Evolutionary conservation across 2,113 vertebrate species (phyloP).

Genomic region (Phalacrocorax brasilianus): DNA sequence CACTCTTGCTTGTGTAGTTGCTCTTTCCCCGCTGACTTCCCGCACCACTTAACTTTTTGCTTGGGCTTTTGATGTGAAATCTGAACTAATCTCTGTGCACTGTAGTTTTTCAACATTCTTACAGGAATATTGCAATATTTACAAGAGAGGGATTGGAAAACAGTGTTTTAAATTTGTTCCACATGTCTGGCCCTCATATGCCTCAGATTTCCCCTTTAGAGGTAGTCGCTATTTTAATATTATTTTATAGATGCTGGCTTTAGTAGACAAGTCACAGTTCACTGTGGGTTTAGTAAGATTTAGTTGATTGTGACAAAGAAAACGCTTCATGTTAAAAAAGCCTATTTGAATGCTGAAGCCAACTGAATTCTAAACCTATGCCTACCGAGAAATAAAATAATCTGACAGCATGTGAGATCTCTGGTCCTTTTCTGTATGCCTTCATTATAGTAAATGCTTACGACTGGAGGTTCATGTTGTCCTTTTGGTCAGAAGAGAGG

Average conservation of each 20-base stretch:
- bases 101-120: constrained; percentile 38
- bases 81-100: background rate
- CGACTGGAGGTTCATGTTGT: fast-evolving
- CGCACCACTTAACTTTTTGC: background rate
- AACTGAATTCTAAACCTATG: background rate
- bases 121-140: constrained; percentile 25
- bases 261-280: background rate
- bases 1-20: background rate
- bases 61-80: constrained; percentile 45
- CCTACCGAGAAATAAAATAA: background rate
- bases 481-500: background rate
- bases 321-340: background rate
- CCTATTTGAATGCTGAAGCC: background rate
- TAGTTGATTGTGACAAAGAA: background rate
- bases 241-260: constrained; percentile 18
- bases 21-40: background rate
- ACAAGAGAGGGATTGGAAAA: background rate
- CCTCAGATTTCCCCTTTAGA: constrained; percentile 11
- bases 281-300: background rate
- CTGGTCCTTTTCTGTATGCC: background rate
- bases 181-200: background rate
- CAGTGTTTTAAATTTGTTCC: background rate
- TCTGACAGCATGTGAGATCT: background rate
- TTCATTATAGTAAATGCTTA: background rate
- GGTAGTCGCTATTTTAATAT: background rate